These are phyloP conservation scores for Apogon talboti DNA, from an alignment of 2,797 vertebrate genomes.

Conservation along the genomic window DNA sequence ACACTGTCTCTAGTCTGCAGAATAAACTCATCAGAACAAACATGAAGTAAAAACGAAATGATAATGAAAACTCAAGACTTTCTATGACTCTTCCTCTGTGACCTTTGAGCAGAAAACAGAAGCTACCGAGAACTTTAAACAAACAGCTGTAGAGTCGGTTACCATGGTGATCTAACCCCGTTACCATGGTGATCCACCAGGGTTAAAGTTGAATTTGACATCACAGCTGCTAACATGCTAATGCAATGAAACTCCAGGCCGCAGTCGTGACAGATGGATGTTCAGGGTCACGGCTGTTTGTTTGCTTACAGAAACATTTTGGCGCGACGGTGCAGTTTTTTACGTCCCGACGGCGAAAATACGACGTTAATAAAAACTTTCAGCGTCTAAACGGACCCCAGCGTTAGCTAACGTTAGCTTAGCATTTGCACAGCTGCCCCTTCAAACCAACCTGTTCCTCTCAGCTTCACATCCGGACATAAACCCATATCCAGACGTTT, in stretches of 20 bases:
- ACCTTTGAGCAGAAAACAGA: no score
- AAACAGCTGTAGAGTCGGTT: neutral
- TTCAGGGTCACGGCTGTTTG: neutral
- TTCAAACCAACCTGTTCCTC: neutral
- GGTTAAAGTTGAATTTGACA: neutral
- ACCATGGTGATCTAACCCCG: neutral
- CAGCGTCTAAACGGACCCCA: neutral
- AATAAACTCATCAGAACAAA: no score
- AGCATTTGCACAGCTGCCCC: neutral
- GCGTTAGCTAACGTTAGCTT: conserved; percentile 1
- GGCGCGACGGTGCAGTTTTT: neutral
- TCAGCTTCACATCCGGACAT: neutral
- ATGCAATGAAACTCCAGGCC: neutral
- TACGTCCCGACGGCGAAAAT: neutral
- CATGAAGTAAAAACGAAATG: no score
- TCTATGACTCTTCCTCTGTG: no score
- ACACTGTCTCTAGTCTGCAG: no score
- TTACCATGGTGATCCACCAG: neutral
- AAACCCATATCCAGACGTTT: neutral
- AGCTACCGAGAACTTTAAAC: no score
- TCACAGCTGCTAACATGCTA: neutral
- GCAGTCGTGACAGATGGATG: neutral
- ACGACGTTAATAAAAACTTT: neutral
- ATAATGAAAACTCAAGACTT: no score
- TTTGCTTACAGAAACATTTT: no score